Evolutionary conservation across 2,113 vertebrate species (phyloP).

Genomic region (Gymnobelideus leadbeateri): DNA sequence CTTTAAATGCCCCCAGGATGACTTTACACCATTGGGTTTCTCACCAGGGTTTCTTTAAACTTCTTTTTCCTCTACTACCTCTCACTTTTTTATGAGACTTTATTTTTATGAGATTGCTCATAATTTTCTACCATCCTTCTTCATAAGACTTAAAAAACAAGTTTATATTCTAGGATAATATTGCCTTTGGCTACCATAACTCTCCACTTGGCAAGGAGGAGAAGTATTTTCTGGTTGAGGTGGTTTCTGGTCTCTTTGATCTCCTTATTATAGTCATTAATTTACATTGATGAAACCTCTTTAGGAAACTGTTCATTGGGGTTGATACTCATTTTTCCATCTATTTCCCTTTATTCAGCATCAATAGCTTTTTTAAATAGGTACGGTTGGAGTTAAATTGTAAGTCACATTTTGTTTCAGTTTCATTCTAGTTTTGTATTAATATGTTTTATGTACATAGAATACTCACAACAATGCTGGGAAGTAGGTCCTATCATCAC

Average conservation of each 20-base stretch:
- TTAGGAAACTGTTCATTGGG: background rate
- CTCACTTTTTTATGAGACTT: background rate
- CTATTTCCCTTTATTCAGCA: background rate
- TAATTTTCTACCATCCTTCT: background rate
- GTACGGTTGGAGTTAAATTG: background rate
- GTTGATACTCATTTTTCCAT: background rate
- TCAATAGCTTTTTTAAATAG: background rate
- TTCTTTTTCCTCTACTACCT: background rate
- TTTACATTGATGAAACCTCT: background rate
- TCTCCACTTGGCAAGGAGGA: background rate
- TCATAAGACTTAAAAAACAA: background rate
- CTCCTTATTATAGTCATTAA: background rate
- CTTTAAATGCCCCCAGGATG: background rate
- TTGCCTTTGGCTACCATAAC: background rate
- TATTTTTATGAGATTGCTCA: background rate
- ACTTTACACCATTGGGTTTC: background rate
- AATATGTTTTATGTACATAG: too few species aligned
- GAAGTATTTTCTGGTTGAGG: background rate
- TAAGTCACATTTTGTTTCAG: background rate
- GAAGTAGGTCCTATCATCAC: too few species aligned
- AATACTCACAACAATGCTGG: background rate
- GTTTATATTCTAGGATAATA: background rate
- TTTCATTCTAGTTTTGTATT: background rate
- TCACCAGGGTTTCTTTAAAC: background rate
- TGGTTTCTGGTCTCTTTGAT: background rate